Percentiles rank a stretch among this genome's conserved stretches.
These are phyloP conservation scores for Engystomops pustulosus DNA, from an alignment of 2,113 vertebrate species.

Conservation along the genomic window DNA sequence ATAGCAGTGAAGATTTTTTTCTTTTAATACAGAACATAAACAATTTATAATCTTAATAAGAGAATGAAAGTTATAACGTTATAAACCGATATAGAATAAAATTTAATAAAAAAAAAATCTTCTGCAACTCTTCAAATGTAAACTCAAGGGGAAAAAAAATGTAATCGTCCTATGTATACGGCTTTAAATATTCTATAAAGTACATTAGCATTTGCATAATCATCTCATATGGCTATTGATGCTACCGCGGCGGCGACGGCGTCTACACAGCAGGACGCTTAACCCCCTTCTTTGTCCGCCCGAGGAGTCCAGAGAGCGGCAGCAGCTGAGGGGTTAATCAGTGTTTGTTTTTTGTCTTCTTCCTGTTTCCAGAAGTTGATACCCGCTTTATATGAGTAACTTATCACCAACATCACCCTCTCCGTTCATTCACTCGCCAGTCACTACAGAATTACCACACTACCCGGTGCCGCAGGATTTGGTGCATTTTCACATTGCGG, in stretches of 20 bases:
- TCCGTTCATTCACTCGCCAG: conserved; percentile 22
- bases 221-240: conserved; percentile 53
- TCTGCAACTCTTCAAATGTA: conserved; percentile 12
- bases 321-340: conserved; percentile 34
- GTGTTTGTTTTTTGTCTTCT: background rate
- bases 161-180: conserved; percentile 20
- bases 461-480: no score
- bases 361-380: background rate
- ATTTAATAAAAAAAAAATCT: background rate
- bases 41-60: background rate
- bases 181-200: conserved; percentile 49
- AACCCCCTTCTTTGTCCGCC: conserved; percentile 7
- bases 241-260: no score
- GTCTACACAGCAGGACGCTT: conserved; percentile 27
- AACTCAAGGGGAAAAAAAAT: conserved; percentile 8
- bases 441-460: no score
- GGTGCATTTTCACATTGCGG: no score
- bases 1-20: conserved; percentile 13
- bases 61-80: background rate
- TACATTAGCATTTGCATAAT: conserved; percentile 34
- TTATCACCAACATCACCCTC: background rate
- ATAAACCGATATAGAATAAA: background rate
- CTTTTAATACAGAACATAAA: conserved; percentile 38
- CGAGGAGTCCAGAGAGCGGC: background rate
- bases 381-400: conserved; percentile 44